Percentiles rank a stretch among this genome's conserved stretches.
Conservation (phyloP, 2,113 vertebrate genomes). For the Vicugna pacos region DNA sequence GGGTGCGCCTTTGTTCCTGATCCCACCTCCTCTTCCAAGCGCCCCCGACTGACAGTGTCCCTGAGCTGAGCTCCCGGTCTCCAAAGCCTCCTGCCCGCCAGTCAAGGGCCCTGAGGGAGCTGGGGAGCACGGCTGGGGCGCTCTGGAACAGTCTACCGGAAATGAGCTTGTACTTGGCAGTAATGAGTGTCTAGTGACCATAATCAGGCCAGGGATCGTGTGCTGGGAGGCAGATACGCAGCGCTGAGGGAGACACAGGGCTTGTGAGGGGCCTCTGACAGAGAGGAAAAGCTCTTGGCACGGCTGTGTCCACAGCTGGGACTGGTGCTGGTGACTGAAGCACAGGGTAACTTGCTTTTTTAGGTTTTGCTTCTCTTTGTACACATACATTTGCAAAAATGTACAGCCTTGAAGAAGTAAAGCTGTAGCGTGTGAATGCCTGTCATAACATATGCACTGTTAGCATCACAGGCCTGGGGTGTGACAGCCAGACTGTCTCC, state of each 20-base stretch:
- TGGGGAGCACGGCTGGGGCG: not conserved
- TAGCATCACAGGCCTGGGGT: not conserved
- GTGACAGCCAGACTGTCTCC: not conserved
- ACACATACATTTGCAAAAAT: not conserved
- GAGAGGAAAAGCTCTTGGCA: not conserved
- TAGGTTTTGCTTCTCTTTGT: not conserved
- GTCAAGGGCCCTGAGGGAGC: not conserved
- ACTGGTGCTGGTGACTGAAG: not conserved
- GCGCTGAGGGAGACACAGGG: not conserved
- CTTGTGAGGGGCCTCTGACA: not conserved
- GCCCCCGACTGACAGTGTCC: not conserved
- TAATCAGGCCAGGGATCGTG: conserved; percentile 77
- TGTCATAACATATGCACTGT: rapidly evolving
- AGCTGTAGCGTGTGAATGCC: not conserved
- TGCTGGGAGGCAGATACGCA: conserved; percentile 52
- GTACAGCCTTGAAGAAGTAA: not conserved
- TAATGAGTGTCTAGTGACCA: conserved; percentile 79
- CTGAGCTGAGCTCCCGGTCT: not conserved
- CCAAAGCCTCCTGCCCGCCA: not conserved
- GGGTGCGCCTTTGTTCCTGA: not conserved
- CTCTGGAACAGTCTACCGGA: conserved; percentile 58
- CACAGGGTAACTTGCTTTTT: not conserved
- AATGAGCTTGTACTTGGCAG: conserved; percentile 70
- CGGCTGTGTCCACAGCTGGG: not conserved
- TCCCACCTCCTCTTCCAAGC: not conserved